Evolutionary conservation across 37 sponge, comb jelly and placozoan species (phyloP), one percentile per base, ranked within the genome.

Genomic region (Beroe forskalii): DNA sequence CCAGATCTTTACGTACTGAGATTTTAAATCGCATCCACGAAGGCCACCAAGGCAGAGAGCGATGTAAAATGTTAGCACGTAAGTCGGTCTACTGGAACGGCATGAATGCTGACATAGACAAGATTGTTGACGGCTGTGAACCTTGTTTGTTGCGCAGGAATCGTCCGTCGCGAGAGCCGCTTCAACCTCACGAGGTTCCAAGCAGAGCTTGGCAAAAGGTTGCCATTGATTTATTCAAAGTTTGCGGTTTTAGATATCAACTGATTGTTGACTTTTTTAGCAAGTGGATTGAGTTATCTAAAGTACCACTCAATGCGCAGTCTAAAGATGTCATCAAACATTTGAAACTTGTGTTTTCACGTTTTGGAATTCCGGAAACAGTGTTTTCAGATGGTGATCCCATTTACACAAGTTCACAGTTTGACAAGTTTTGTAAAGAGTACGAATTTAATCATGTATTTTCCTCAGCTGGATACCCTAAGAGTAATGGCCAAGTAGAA

Each of bases 161-260:
- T 17, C 2, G 38, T 6, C 72, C 72, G 38, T 17, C 72, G 38
- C 72, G 72, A 4, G 72, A 69, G 19, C 4, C 4, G 72, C 14
- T 69, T 2, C 1, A 36, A 36, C 72, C 72, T 36, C 72, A 69
- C 19, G 20, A 27, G 6, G 72, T 69, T 6, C 72, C 72, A 9
- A 33, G 32, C 4, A 32, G 72, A 69, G 72, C 72, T 36, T 69
- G 72, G 72, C 72, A 69, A 69, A 36, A 69, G 14, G 72, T 69
- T 3, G 72, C 37, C 1, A 36, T 32, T 35, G 72, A 69, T 36
- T 35, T 69, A 32, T 69, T 36, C 32, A 8, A 27, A 3, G 2
- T 36, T 69, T 2, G 2, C 0, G 72, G 72, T 27, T 14, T 35
- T 32, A 28, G 39, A 36, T 69, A 8, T 32, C 72, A 69, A 37